These are phyloP conservation scores for Siniperca obscura DNA, from an alignment of 2,797 vertebrate species.

Conservation along the genomic window DNA sequence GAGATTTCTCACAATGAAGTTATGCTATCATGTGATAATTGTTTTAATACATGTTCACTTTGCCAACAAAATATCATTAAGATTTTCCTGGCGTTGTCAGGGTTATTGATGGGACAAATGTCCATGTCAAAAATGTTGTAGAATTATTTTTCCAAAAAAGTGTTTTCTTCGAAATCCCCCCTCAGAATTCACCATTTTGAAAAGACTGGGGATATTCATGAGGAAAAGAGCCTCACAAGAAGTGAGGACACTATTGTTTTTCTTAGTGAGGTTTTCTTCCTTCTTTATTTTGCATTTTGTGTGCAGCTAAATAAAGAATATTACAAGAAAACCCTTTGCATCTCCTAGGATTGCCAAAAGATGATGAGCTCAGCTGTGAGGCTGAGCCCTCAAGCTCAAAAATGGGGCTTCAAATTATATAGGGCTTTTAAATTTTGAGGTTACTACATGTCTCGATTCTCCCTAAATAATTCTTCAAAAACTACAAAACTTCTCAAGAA, in stretches of 20 bases:
- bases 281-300: constrained; percentile 4
- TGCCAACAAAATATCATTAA: background rate
- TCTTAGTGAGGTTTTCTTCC: background rate
- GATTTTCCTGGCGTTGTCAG: background rate
- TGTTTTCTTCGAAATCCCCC: background rate
- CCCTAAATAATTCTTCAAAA: constrained; percentile 27
- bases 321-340: constrained; percentile 9
- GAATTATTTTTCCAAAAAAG: background rate
- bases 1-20: background rate
- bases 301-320: background rate
- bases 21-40: background rate
- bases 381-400: constrained; percentile 14
- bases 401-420: constrained; percentile 1
- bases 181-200: background rate
- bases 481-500: constrained; percentile 1
- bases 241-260: no score
- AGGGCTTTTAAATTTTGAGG: constrained; percentile 4
- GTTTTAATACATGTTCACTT: background rate
- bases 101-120: background rate
- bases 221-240: background rate
- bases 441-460: background rate
- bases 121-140: background rate
- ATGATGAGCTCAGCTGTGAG: constrained; percentile 33
- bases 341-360: constrained; percentile 16
- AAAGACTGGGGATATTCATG: background rate